A percentile compares a stretch with the other conserved stretches of the same genome.
phyloP scores from a whole-genome alignment of 2,888 invertebrate species.

The Globia sparganii region DNA sequence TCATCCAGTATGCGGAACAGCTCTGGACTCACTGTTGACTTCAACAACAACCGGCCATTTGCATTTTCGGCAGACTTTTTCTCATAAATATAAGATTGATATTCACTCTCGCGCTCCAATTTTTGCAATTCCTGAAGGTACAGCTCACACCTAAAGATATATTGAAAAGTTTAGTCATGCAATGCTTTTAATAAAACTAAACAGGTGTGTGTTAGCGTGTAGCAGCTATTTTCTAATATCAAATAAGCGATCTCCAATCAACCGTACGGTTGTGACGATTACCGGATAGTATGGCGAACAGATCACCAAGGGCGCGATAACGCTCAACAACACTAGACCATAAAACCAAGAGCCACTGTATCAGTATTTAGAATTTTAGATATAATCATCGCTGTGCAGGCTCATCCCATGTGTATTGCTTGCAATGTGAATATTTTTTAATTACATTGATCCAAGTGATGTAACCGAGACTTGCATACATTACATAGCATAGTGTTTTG shows the following conservation, averaged over 20 bases:
- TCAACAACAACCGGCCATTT: slow-evolving; percentile 46
- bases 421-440: slow-evolving; percentile 34
- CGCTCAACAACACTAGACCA: slow-evolving; percentile 24
- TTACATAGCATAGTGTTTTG: slow-evolving; percentile 14
- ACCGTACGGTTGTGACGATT: slow-evolving; percentile 36
- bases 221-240: slow-evolving; percentile 52
- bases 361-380: slow-evolving; percentile 36
- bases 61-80: slow-evolving; percentile 72
- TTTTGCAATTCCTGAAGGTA: slow-evolving; percentile 70
- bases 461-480: slow-evolving; percentile 10
- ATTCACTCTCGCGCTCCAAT: slow-evolving; percentile 72
- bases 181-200: slow-evolving; percentile 6
- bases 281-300: slow-evolving; percentile 30
- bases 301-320: slow-evolving; percentile 26
- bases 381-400: slow-evolving; percentile 62
- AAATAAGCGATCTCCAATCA: slow-evolving; percentile 49
- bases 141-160: slow-evolving; percentile 73
- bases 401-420: slow-evolving; percentile 40
- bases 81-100: slow-evolving; percentile 64
- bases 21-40: slow-evolving; percentile 48
- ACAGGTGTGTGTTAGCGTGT: slow-evolving; percentile 44
- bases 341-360: slow-evolving; percentile 47
- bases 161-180: slow-evolving; percentile 5
- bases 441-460: slow-evolving; percentile 22
- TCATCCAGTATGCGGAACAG: slow-evolving; percentile 71